phyloP scores from a whole-genome alignment of 2,113 vertebrate species.

The Ictalurus furcatus region DNA sequence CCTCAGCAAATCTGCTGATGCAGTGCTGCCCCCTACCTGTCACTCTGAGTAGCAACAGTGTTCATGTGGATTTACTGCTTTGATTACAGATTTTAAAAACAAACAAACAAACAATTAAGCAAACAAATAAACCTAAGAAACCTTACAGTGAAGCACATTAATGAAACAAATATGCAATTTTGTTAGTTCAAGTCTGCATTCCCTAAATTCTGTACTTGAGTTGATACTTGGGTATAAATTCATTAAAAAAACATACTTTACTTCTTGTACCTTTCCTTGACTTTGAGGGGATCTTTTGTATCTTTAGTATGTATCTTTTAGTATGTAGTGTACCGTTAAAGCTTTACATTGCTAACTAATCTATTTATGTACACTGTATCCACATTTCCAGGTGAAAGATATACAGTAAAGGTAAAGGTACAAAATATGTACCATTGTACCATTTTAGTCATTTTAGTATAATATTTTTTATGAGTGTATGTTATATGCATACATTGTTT shows the following conservation, averaged over 20 bases:
- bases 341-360: background rate
- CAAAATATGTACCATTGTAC: background rate
- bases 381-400: background rate
- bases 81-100: background rate
- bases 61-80: background rate
- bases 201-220: no score
- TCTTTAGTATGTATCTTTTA: background rate
- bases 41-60: background rate
- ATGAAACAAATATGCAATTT: no score
- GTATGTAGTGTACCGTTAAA: background rate
- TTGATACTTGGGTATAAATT: background rate
- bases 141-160: background rate
- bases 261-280: background rate
- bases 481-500: background rate
- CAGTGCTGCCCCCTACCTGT: slow-evolving; percentile 47
- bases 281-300: background rate
- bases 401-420: background rate
- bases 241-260: background rate
- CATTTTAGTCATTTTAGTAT: background rate
- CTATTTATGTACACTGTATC: background rate
- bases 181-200: no score
- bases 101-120: background rate
- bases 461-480: background rate
- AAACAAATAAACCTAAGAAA: background rate
- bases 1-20: background rate